A percentile compares a stretch with the other conserved stretches of the same genome.
phyloP scores from a whole-genome alignment of 2,888 invertebrate species.

The Fissipunctia ypsillon region DNA sequence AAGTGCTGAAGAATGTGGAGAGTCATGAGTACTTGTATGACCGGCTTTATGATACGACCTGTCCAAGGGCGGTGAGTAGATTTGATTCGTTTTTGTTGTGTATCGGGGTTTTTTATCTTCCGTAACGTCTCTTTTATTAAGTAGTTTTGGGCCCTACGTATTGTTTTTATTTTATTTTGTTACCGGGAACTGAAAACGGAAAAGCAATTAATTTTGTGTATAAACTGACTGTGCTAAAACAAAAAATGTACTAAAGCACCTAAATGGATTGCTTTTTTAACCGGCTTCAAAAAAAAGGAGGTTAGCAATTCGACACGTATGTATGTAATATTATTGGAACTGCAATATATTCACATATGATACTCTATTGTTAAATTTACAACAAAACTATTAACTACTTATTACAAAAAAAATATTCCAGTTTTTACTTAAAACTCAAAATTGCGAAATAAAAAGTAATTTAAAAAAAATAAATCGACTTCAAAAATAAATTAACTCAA shows the following conservation, averaged over 20 bases:
- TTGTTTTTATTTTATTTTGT: neutral
- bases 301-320: too few relatives aligned
- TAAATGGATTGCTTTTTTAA: too few relatives aligned
- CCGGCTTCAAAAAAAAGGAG: too few relatives aligned
- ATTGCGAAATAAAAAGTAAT: too few relatives aligned
- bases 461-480: too few relatives aligned
- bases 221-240: neutral
- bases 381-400: too few relatives aligned
- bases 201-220: neutral
- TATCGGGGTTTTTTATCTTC: neutral
- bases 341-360: too few relatives aligned
- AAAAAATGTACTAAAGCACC: neutral
- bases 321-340: too few relatives aligned
- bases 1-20: constrained; percentile 84
- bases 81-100: neutral
- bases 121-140: neutral
- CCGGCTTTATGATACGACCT: constrained; percentile 81
- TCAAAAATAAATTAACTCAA: too few relatives aligned
- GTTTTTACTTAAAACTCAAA: too few relatives aligned
- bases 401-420: too few relatives aligned
- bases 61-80: constrained; percentile 83
- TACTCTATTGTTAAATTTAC: too few relatives aligned
- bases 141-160: neutral
- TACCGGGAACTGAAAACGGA: neutral
- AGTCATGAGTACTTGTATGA: constrained; percentile 83